Percentiles rank a stretch among this genome's conserved stretches.
phyloP scores from a whole-genome alignment of 2,113 vertebrate species.

The Sphyrna mokarran region DNA sequence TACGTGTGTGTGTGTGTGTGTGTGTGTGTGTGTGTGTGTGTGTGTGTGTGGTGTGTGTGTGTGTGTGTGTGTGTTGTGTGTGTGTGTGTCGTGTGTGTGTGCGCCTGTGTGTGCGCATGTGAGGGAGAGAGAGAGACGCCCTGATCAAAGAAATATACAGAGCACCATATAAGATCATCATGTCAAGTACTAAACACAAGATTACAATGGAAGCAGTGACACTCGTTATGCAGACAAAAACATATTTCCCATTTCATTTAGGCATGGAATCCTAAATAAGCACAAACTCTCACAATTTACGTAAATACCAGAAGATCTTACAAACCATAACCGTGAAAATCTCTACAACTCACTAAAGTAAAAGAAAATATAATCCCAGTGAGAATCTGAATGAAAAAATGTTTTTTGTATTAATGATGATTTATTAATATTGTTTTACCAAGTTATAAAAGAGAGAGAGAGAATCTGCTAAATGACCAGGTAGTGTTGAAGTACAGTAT shows the following conservation, averaged over 20 bases:
- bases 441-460: not conserved
- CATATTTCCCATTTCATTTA: conserved; percentile 3
- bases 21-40: not conserved
- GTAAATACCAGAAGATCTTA: not conserved
- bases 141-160: not conserved
- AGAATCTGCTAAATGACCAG: conserved; percentile 7
- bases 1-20: not conserved
- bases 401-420: not conserved
- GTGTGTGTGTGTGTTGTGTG: conserved; percentile 13
- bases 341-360: conserved; percentile 18
- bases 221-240: not conserved
- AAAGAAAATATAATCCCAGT: not conserved
- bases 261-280: not conserved
- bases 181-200: not conserved
- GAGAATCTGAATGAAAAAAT: not conserved
- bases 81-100: not conserved
- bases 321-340: conserved; percentile 3
- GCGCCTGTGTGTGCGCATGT: too few relatives aligned
- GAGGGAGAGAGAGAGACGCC: too few relatives aligned
- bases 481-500: not conserved
- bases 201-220: not conserved
- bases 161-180: not conserved
- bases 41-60: not conserved
- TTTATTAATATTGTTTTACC: not conserved
- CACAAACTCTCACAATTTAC: not conserved